These are phyloP conservation scores for Zapus hudsonius DNA, from an alignment of 2,113 vertebrate species.

Conservation along the genomic window DNA sequence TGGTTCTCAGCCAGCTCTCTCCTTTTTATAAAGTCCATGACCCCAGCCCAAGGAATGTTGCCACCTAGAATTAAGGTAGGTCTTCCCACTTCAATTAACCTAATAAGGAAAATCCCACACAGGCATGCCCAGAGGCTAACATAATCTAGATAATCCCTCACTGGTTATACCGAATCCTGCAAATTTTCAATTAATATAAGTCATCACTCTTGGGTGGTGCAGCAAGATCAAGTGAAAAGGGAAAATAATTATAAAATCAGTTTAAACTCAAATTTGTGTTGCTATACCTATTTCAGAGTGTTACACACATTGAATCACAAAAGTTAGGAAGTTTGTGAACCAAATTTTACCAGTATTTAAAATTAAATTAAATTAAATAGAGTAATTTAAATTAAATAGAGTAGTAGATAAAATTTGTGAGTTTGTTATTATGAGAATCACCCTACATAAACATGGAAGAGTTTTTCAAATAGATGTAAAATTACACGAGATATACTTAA, in stretches of 20 bases:
- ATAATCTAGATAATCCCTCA: too few species aligned
- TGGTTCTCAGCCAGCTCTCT: too few species aligned
- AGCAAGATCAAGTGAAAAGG: background rate
- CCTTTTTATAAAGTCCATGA: too few species aligned
- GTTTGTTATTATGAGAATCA: background rate
- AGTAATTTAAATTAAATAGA: background rate
- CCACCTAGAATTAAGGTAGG: too few species aligned
- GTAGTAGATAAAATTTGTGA: background rate
- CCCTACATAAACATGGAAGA: background rate
- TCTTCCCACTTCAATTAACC: too few species aligned
- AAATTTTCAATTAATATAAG: background rate
- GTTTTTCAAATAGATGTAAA: background rate
- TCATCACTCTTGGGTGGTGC: background rate
- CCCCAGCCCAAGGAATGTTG: too few species aligned
- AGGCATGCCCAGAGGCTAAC: constrained; percentile 40
- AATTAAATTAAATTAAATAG: background rate
- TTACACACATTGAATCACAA: background rate
- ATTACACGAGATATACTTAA: background rate
- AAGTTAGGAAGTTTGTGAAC: background rate
- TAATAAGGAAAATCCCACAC: too few species aligned
- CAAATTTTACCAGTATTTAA: background rate
- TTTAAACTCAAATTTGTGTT: background rate
- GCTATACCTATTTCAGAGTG: constrained; percentile 31
- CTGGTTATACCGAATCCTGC: too few species aligned
- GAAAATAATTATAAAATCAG: background rate